These are phyloP conservation scores for Brachionus asplanchnoidis DNA, from an alignment of 1,140 invertebrate species.

Conservation along the genomic window DNA sequence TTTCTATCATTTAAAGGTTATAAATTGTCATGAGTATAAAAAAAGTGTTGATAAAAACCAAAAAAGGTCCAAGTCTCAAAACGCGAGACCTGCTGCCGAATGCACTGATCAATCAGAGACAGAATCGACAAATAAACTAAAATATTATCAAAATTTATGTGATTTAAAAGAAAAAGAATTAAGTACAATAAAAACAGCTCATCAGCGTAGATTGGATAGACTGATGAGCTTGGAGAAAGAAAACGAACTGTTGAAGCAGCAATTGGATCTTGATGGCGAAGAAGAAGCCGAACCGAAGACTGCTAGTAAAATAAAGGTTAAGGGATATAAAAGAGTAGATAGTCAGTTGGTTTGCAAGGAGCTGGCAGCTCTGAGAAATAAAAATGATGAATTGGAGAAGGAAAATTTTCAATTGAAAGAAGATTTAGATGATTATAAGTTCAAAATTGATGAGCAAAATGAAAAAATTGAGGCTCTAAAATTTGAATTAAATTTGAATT, in stretches of 20 bases:
- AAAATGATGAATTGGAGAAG: background rate
- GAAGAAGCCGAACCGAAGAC: background rate
- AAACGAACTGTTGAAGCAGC: background rate
- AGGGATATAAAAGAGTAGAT: background rate
- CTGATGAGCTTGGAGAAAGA: background rate
- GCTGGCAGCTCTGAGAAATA: background rate
- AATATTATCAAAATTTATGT: slow-evolving; percentile 12
- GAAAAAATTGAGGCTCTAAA: background rate
- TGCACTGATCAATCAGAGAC: background rate
- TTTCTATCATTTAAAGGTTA: no score
- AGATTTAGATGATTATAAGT: background rate
- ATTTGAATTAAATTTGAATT: background rate
- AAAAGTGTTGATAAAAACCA: background rate
- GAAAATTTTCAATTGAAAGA: slow-evolving; percentile 18
- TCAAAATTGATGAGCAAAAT: background rate
- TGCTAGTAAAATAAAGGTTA: background rate
- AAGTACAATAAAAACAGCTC: background rate
- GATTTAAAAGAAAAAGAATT: background rate
- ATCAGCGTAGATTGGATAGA: background rate
- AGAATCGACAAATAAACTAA: background rate
- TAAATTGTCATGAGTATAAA: background rate
- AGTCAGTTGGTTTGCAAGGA: background rate
- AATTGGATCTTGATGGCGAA: background rate
- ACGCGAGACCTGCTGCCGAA: background rate
- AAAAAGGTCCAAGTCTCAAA: background rate